Base-by-base conservation (phyloP, 2,113 vertebrate genomes). In the Fregata magnificens region DNA sequence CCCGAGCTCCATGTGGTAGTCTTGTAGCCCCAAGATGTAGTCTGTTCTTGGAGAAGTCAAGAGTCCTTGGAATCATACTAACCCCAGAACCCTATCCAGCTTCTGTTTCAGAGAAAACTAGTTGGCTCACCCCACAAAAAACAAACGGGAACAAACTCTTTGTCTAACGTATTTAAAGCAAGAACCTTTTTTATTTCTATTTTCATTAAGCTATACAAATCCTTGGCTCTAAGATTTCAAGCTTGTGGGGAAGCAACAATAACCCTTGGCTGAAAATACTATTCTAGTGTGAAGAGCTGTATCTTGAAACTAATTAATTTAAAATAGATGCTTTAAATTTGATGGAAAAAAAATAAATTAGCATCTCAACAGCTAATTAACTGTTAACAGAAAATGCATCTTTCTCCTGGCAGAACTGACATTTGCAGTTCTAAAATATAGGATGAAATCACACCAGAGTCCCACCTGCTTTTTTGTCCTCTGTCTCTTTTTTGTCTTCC, bases 401-500 rank as follows among this genome's bases (percentile, higher is more conserved):
- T 56, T 53, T 53, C 36, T 88, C 36, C 38, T 62, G 19, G 15
- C 16, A 90, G 63, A 82, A 85, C 18, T 50, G 80, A 83, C 14
- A 38, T 63, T 40, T 24, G 28, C 26, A 86, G 10, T 53, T 81
- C 28, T 72, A 90, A 94, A 93, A 24, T 1, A 65, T 0, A 85
- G n/a, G 24, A 91, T 11, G 22, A 85, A 91, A 82, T 53, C 36
- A 42, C 29, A 89, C 7, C 6, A 16, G 19, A 84, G 9, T 63
- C 98, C 53, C 74, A 99, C 99, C 99, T 82, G 98, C 70, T 98
- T 99, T 99, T 97, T 99, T 99, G 94, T 99, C 99, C 92, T 99
- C 99, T 1, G 97, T 91, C 58, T 99, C 99, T 72, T 99, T 99
- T 95, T 99, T 99, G 55, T 99, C 99, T 83, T 99, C 99, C 44